These are phyloP conservation scores for Graptemys geographica DNA, from an alignment of 2,797 vertebrate genomes.

Conservation along the genomic window DNA sequence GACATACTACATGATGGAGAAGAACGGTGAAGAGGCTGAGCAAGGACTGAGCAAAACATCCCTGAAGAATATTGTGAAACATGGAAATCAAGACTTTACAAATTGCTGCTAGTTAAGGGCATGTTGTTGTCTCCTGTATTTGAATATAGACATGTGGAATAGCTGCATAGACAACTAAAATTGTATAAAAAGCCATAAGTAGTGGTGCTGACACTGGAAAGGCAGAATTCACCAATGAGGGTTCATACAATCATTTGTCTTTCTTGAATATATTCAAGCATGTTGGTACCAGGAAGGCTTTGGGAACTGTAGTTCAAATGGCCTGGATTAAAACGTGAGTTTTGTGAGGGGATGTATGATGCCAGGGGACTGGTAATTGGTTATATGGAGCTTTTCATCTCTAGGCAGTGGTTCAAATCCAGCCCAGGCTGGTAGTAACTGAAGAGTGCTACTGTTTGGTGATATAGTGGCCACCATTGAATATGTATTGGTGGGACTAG, in stretches of 20 bases:
- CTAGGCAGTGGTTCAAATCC: background rate
- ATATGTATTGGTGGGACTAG: background rate
- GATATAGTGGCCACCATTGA: background rate
- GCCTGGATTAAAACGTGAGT: background rate
- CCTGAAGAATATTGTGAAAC: background rate
- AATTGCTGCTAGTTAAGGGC: constrained; percentile 39
- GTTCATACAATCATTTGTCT: background rate
- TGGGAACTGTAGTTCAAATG: background rate
- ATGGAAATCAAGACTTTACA: background rate
- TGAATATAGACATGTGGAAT: constrained; percentile 44
- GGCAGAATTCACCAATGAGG: background rate
- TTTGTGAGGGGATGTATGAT: background rate
- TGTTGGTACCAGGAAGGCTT: background rate
- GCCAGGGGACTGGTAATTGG: background rate
- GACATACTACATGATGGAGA: background rate
- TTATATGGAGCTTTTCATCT: background rate
- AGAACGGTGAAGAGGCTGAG: background rate
- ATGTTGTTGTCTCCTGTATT: constrained; percentile 1
- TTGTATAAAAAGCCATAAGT: constrained; percentile 6
- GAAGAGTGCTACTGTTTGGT: background rate
- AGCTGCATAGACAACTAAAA: background rate
- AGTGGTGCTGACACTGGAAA: constrained; percentile 46
- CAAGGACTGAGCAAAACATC: background rate
- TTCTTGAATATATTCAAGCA: background rate
- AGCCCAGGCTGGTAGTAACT: background rate